phyloP scores from a whole-genome alignment of 2,888 invertebrate species.

The Aproaerema taeniolella region DNA sequence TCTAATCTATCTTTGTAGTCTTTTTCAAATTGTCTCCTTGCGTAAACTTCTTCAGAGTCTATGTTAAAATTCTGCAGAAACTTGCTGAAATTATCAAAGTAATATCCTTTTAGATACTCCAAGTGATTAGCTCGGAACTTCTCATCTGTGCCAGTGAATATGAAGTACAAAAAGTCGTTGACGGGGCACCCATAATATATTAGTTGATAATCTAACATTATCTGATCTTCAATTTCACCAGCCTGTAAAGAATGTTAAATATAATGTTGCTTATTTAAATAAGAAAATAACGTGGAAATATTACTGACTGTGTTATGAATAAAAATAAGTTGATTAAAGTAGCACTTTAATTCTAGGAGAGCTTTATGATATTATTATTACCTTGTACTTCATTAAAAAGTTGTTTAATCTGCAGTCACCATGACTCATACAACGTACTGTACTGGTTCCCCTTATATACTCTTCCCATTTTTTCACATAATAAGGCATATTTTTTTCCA shows the following conservation, averaged over 20 bases:
- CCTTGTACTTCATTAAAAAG: neutral
- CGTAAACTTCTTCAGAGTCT: neutral
- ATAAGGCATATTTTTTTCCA: neutral
- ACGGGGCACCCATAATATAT: slow-evolving; percentile 9
- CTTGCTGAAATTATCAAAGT: neutral
- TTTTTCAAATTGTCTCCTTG: neutral
- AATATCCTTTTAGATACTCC: neutral
- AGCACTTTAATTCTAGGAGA: no score
- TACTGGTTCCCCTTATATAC: neutral
- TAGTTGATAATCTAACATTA: slow-evolving; percentile 33
- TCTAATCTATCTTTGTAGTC: slow-evolving; percentile 3
- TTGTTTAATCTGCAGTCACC: neutral
- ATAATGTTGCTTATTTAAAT: no score
- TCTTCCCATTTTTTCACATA: neutral
- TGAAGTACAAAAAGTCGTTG: slow-evolving; percentile 3
- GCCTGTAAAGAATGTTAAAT: slow-evolving; percentile 1
- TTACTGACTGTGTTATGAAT: no score
- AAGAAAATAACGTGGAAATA: neutral
- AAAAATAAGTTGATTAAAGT: no score
- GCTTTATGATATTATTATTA: no score
- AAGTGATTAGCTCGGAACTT: slow-evolving; percentile 1
- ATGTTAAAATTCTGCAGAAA: slow-evolving; percentile 3
- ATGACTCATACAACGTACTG: neutral
- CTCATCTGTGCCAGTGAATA: slow-evolving; percentile 1
- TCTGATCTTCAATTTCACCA: slow-evolving; percentile 19